Base-by-base conservation (phyloP, 2,797 vertebrate genomes). In the Tiaroga cobitis region DNA sequence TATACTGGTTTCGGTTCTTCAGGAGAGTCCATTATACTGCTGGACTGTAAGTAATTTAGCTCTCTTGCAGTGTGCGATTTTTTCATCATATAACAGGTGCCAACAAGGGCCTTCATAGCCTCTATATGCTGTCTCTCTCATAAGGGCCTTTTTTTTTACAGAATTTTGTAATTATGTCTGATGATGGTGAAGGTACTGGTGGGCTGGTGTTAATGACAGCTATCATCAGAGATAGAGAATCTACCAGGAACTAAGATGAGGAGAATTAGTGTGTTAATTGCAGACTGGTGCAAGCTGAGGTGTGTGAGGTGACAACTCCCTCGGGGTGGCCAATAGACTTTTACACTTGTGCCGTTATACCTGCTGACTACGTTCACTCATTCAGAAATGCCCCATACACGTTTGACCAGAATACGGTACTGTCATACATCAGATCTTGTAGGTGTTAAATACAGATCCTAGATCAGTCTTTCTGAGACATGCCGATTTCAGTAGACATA, bases 191-290 rank as follows among this genome's bases (percentile, higher is more conserved):
- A 86, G 65, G 8, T 68, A 32, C 76, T 82, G 34, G 70, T 84
- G 37, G 63, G 32, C 49, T 78, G 74, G 39, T 65, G 34, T 59
- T 78, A 69, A 75, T 77, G 61, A 46, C 6, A 10, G 43, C 80
- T 74, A 59, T 79, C 46, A 76, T 26, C 24, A 67, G 70, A 78
- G 63, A 87, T 67, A 56, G 78, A 49, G 59, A 69, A 56, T 68
- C 81, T 61, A 51, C 84, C 80, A 84, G 80, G 34, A 67, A 90
- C 84, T 86, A 84, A 89, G 84, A 85, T 89, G 82, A 91, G 89
- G 87, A 86, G 90, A 92, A 92, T 93, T 90, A 91, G 87, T 73
- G 41, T 41, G 63, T 92, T 92, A 91, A 89, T 87, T 88, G 81
- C 85, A 46, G 78, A 76, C 49, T 34, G 43, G 74, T 86, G 59